phyloP scores from a whole-genome alignment of 2,888 invertebrate genomes.

The Agelastica alni region DNA sequence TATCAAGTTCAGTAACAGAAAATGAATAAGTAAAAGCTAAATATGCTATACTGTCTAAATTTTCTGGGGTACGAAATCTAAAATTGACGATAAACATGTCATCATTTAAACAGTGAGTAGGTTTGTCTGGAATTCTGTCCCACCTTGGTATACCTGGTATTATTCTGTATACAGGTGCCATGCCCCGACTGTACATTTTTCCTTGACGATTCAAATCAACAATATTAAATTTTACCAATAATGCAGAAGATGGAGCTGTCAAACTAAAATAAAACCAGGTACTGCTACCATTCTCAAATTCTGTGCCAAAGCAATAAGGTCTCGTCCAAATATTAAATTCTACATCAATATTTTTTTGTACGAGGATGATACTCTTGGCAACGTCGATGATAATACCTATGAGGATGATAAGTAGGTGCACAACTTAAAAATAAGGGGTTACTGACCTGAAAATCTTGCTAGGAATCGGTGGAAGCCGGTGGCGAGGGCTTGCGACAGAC shows the following conservation, averaged over 20 bases:
- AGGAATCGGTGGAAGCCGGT: slow-evolving; percentile 60
- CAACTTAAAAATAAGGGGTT: slow-evolving; percentile 37
- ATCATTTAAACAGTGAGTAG: slow-evolving; percentile 75
- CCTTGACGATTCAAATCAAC: slow-evolving; percentile 88
- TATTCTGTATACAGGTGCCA: slow-evolving; percentile 79
- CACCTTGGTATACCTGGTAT: slow-evolving; percentile 80
- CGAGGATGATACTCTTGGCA: too few species aligned
- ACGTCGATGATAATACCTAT: slow-evolving; percentile 19
- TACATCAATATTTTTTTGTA: slow-evolving; percentile 66
- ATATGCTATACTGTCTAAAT: slow-evolving; percentile 73
- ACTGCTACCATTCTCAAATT: slow-evolving; percentile 85
- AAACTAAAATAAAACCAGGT: slow-evolving; percentile 94
- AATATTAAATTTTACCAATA: slow-evolving; percentile 76
- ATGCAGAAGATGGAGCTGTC: slow-evolving; percentile 54
- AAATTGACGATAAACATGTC: slow-evolving; percentile 77
- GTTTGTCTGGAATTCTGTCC: slow-evolving; percentile 82
- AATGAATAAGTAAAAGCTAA: slow-evolving; percentile 93
- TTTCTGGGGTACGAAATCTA: slow-evolving; percentile 72
- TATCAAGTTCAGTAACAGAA: slow-evolving; percentile 81
- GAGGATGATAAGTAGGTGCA: slow-evolving; percentile 16
- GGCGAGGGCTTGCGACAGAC: slow-evolving; percentile 56
- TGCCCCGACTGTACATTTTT: slow-evolving; percentile 89
- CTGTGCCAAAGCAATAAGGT: slow-evolving; percentile 85
- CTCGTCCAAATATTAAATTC: slow-evolving; percentile 91
- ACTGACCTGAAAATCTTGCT: slow-evolving; percentile 66